Conservation (phyloP, 2,888 invertebrate species). For the Ophion costatus region DNA sequence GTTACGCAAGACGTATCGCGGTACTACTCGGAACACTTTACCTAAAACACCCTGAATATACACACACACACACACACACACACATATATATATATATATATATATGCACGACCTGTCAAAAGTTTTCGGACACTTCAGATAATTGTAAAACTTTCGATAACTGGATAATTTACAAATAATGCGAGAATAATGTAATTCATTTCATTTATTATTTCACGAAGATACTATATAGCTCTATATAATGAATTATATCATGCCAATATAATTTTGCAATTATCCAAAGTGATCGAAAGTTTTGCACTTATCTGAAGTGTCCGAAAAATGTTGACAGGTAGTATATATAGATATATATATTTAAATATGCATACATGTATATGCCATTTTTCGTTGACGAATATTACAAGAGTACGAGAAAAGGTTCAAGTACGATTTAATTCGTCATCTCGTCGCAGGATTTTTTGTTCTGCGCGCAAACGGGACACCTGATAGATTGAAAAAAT, state of each 20-base stretch:
- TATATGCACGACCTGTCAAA: neutral
- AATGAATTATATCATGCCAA: too few species aligned
- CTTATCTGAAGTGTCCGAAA: too few species aligned
- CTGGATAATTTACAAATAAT: too few species aligned
- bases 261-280: too few species aligned
- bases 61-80: neutral
- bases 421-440: slow-evolving; percentile 40
- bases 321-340: neutral
- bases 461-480: neutral
- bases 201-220: too few species aligned
- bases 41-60: neutral
- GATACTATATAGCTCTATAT: too few species aligned
- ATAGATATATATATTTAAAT: neutral
- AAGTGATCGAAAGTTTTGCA: too few species aligned
- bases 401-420: slow-evolving; percentile 54
- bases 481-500: slow-evolving; percentile 38
- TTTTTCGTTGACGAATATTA: slow-evolving; percentile 52
- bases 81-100: neutral
- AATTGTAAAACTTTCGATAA: too few species aligned
- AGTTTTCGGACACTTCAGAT: too few species aligned
- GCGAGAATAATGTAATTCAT: too few species aligned
- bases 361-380: slow-evolving; percentile 2
- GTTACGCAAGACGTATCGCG: too few species aligned
- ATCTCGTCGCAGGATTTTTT: slow-evolving; percentile 26
- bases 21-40: neutral